Evolutionary conservation across 2,888 invertebrate genomes (phyloP).

Genomic region (Rhamphomyia laevipes): DNA sequence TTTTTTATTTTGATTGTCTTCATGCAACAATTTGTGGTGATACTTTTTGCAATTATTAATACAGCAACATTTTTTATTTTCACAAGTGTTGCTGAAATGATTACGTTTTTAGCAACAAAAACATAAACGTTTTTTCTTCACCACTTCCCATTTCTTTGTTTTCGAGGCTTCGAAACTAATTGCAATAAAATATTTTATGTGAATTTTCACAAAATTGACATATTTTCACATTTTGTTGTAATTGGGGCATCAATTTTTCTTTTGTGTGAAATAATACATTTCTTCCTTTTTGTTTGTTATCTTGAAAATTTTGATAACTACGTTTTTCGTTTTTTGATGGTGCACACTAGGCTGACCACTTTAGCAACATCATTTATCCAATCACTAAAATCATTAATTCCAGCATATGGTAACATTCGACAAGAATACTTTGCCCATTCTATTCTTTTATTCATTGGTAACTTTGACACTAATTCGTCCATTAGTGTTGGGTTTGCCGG

Average conservation of each 20-base stretch:
- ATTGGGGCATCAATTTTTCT: too few relatives aligned
- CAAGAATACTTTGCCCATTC: conserved; percentile 9
- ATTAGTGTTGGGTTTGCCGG: conserved; percentile 10
- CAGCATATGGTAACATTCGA: conserved; percentile 2
- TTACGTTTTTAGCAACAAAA: conserved; percentile 6
- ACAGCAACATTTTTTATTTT: background rate
- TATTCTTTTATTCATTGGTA: conserved; percentile 11
- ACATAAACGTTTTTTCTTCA: conserved; percentile 1
- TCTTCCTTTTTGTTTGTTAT: too few relatives aligned
- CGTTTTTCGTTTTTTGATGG: too few relatives aligned
- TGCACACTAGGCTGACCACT: too few relatives aligned
- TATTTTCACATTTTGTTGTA: too few relatives aligned
- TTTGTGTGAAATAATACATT: conserved; percentile 2
- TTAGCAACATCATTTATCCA: too few relatives aligned
- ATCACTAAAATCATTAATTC: too few relatives aligned
- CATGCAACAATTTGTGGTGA: too few relatives aligned
- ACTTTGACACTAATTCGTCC: conserved; percentile 10
- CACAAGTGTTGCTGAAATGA: conserved; percentile 4
- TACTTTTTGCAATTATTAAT: too few relatives aligned
- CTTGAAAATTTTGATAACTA: too few relatives aligned
- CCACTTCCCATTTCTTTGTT: conserved; percentile 4
- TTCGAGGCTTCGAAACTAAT: background rate
- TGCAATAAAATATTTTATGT: background rate
- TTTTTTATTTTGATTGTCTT: too few relatives aligned
- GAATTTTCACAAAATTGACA: background rate